These are phyloP conservation scores for Dasysyrphus tricinctus DNA, from an alignment of 2,888 invertebrate genomes.

Conservation along the genomic window DNA sequence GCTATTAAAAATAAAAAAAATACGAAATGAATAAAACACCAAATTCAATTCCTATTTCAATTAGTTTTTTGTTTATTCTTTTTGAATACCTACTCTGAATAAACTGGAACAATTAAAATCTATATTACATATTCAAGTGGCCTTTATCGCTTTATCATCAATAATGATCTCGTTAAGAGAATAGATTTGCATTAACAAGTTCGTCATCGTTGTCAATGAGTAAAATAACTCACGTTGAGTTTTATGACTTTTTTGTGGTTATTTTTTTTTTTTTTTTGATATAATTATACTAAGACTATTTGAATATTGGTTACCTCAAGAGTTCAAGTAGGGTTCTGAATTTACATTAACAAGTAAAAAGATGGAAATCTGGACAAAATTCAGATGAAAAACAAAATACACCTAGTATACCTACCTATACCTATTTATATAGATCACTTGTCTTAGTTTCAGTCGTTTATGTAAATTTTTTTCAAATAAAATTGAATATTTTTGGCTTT, in stretches of 20 bases:
- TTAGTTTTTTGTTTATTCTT: neutral
- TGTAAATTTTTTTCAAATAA: conserved; percentile 16
- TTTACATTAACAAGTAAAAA: conserved; percentile 14
- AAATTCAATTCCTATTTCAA: neutral
- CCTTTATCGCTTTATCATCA: neutral
- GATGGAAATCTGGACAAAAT: neutral
- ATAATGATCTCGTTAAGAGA: conserved; percentile 30
- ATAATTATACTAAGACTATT: neutral
- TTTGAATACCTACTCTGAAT: neutral
- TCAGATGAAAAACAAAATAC: neutral
- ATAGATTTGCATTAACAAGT: conserved; percentile 31
- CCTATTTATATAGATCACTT: neutral
- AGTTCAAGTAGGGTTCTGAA: neutral
- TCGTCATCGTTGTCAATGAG: neutral
- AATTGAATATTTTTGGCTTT: conserved; percentile 14
- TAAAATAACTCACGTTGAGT: conserved; percentile 13
- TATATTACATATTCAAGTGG: conserved; percentile 25
- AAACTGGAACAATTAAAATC: conserved; percentile 31
- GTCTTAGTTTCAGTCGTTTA: neutral
- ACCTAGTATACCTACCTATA: too few relatives aligned
- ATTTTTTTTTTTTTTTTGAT: neutral
- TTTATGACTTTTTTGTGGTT: conserved; percentile 8
- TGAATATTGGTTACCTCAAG: neutral
- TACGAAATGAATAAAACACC: neutral
- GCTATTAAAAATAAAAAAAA: neutral